phyloP scores from a whole-genome alignment of 2,797 vertebrate genomes.

The Parambassis ranga region DNA sequence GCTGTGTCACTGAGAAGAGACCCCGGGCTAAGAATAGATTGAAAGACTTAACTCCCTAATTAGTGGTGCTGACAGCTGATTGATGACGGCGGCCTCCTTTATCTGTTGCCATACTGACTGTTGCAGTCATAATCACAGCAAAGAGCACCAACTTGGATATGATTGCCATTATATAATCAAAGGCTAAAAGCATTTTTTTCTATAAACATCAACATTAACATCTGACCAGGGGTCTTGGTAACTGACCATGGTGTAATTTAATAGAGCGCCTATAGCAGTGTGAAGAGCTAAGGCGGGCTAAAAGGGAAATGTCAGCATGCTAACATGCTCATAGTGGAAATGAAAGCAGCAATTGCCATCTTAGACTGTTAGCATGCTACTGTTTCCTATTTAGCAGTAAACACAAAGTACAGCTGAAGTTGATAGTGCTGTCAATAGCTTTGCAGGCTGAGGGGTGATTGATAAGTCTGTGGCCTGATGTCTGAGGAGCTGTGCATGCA shows the following conservation, averaged over 20 bases:
- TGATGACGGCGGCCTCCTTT: constrained; percentile 20
- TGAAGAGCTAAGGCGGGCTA: no score
- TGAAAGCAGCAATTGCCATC: neutral
- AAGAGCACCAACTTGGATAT: constrained; percentile 1
- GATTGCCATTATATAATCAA: neutral
- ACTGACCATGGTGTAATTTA: neutral
- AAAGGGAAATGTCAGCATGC: neutral
- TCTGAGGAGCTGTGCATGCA: no score
- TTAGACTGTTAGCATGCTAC: neutral
- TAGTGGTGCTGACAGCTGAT: constrained; percentile 57
- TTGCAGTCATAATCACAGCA: constrained; percentile 14
- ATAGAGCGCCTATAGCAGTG: no score
- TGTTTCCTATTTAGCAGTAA: neutral
- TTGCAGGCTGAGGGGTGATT: no score
- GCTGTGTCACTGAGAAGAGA: constrained; percentile 30
- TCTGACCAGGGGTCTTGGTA: neutral
- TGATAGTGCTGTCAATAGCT: neutral
- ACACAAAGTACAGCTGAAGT: neutral
- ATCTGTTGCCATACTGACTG: constrained; percentile 11
- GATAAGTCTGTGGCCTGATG: no score
- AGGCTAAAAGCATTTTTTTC: neutral
- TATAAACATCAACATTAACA: neutral
- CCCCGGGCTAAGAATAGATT: constrained; percentile 53
- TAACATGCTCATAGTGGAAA: neutral
- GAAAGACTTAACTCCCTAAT: constrained; percentile 48